Evolutionary conservation across 2,797 vertebrate species (phyloP).

Genomic region (Oreochromis mossambicus): DNA sequence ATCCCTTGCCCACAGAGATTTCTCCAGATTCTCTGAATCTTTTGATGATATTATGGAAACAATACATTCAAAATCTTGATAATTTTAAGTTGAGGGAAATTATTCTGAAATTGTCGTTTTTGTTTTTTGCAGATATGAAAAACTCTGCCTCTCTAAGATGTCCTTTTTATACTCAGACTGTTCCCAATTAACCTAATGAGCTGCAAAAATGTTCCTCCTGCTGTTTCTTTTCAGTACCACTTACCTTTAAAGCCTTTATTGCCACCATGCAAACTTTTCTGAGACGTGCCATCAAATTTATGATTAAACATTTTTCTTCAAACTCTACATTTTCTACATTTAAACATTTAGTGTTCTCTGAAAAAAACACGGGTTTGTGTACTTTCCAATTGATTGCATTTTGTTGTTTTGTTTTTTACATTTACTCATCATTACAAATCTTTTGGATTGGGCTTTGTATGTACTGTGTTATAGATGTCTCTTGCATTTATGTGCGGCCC

Average conservation of each 20-base stretch:
- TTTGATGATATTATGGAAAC: not conserved
- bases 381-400: not conserved
- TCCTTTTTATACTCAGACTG: not conserved
- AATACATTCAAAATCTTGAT: not conserved
- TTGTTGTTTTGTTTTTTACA: not conserved
- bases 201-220: not conserved
- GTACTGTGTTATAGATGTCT: not conserved
- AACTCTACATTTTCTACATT: not conserved
- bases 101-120: not conserved
- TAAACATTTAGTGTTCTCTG: not conserved
- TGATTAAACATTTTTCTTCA: not conserved
- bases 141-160: fast-evolving
- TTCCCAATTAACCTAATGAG: not conserved
- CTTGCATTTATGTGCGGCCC: not conserved
- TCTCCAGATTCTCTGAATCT: not conserved
- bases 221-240: not conserved
- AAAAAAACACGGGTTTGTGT: not conserved
- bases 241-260: not conserved
- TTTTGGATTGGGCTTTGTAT: not conserved
- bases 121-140: not conserved
- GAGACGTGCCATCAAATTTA: not conserved
- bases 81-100: not conserved
- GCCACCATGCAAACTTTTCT: not conserved
- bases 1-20: fast-evolving
- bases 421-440: not conserved